Percentiles rank a stretch among this genome's conserved stretches.
Conservation (phyloP, 2,797 vertebrate genomes). For the Notolepis coatsorum region DNA sequence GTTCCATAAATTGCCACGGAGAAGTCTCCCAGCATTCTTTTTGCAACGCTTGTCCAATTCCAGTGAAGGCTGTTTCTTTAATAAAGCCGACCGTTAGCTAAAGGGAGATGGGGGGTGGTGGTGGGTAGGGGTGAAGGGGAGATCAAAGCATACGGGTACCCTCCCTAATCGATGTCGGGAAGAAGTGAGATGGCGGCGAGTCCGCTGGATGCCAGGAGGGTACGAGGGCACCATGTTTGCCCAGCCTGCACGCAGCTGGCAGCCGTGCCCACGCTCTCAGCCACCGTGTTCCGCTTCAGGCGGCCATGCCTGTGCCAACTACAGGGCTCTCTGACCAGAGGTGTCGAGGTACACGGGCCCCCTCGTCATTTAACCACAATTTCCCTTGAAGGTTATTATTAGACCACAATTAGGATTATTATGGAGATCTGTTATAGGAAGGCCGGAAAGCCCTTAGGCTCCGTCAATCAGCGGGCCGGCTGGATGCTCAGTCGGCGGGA, state of each 20-base stretch:
- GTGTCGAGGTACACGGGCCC: conserved; percentile 79
- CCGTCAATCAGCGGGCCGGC: conserved; percentile 64
- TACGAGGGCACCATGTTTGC: not conserved
- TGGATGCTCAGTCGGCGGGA: conserved; percentile 51
- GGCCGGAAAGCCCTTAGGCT: conserved; percentile 58
- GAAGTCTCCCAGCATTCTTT: conserved; percentile 7
- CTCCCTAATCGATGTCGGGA: conserved; percentile 63
- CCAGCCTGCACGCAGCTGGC: not conserved
- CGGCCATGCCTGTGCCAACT: conserved; percentile 30
- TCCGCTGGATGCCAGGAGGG: not conserved
- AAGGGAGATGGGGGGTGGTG: conserved; percentile 42
- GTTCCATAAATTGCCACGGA: conserved; percentile 54
- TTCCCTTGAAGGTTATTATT: conserved; percentile 82
- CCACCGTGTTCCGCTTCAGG: conserved; percentile 29
- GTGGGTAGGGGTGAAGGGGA: conserved; percentile 61
- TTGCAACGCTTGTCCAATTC: not conserved
- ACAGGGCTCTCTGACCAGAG: conserved; percentile 51
- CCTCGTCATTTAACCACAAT: conserved; percentile 77
- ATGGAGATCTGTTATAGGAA: conserved; percentile 73
- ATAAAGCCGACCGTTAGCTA: conserved; percentile 20
- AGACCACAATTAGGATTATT: conserved; percentile 84
- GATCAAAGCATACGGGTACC: conserved; percentile 60
- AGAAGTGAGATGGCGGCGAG: conserved; percentile 30
- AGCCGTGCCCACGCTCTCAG: conserved; percentile 20
- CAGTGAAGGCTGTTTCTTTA: conserved; percentile 39